phyloP scores from a whole-genome alignment of 2,797 vertebrate genomes.

The Sciurus vulgaris region DNA sequence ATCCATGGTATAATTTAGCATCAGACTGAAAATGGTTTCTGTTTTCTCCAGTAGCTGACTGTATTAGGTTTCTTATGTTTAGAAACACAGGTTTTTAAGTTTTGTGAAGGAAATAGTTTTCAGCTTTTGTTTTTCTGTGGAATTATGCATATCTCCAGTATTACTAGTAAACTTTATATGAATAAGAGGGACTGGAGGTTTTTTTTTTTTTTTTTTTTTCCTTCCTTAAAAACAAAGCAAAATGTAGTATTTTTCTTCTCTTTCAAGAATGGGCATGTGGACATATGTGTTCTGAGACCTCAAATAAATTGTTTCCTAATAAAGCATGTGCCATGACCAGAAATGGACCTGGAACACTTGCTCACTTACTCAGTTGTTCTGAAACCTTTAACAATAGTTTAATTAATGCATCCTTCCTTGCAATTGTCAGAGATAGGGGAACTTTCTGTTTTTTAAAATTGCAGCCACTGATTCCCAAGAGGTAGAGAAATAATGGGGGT shows the following conservation, averaged over 20 bases:
- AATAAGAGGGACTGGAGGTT: not conserved
- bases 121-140: slow-evolving; percentile 30
- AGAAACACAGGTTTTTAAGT: slow-evolving; percentile 48
- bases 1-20: not conserved
- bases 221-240: slow-evolving; percentile 32
- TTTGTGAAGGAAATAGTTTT: slow-evolving; percentile 20
- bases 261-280: not conserved
- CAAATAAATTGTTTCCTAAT: slow-evolving; percentile 23
- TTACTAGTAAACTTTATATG: not conserved
- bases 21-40: not conserved
- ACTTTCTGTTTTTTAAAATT: not conserved
- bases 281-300: not conserved
- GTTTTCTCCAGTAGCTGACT: not conserved
- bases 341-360: not conserved
- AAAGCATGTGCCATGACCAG: too few species aligned
- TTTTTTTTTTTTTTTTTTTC: not conserved
- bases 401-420: not conserved
- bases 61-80: slow-evolving; percentile 55
- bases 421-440: not conserved
- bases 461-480: not conserved
- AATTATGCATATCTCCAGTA: not conserved
- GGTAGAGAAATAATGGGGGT: not conserved
- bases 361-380: not conserved
- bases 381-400: slow-evolving; percentile 2
- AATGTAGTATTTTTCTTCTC: not conserved